Conservation (phyloP, 2,113 vertebrate genomes). For the Charadrius vociferus region DNA sequence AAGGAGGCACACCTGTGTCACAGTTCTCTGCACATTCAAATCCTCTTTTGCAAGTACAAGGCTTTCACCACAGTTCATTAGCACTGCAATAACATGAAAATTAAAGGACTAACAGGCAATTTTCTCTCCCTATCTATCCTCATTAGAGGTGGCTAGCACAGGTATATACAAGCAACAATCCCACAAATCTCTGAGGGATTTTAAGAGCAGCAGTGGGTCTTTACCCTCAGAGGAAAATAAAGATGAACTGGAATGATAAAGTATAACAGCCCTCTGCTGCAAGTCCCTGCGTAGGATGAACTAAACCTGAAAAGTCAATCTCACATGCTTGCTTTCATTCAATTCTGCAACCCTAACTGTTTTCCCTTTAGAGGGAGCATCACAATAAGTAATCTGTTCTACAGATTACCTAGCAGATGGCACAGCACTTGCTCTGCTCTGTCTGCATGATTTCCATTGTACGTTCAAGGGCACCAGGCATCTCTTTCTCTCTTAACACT, state of each 20-base stretch:
- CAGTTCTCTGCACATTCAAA: neutral
- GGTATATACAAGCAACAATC: neutral
- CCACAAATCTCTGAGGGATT: neutral
- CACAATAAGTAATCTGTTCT: neutral
- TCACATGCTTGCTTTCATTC: neutral
- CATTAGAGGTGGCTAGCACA: neutral
- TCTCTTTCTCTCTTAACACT: neutral
- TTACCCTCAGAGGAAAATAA: neutral
- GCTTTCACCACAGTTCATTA: neutral
- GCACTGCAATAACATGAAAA: neutral
- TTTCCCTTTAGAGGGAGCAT: neutral
- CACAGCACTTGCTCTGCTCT: neutral
- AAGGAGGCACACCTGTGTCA: neutral
- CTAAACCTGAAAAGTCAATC: neutral
- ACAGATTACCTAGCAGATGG: neutral
- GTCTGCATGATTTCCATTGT: neutral
- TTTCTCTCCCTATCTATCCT: neutral
- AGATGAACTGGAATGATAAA: neutral
- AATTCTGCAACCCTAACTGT: neutral
- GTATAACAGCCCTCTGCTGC: neutral
- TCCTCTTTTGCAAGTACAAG: neutral
- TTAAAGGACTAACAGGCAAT: neutral
- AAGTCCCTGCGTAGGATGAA: accelerated
- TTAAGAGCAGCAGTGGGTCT: neutral
- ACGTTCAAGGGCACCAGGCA: neutral